Base-by-base conservation (phyloP, 2,888 invertebrate genomes). In the Aplocera efformata region DNA sequence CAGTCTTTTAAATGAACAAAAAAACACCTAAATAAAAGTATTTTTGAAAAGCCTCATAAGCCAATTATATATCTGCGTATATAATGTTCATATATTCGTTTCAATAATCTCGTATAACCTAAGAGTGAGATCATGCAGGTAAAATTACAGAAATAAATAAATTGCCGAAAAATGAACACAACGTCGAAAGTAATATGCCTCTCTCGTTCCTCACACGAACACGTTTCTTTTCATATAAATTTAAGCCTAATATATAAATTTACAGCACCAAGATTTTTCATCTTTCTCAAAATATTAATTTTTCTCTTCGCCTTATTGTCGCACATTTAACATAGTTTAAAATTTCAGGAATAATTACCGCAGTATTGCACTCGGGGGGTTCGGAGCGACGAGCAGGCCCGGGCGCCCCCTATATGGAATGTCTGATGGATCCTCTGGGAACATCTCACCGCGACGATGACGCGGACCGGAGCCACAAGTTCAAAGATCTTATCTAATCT, bases 161-260 rank as follows among this genome's bases (percentile, higher is more conserved):
- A 78, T 81, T 79, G 82, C 83, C 80, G 76, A 79, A 83, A 72
- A 78, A 83, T 86, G 88, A 88, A 88, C 88, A 88, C 88, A 88
- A 84, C 59, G 58, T 75, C 78, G 63, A 77, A 85, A 84, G 76
- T 65, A 81, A 83, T 83, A 85, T 80, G 88, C 85, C 88, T 86
- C 86, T 80, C 81, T 76, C 72, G 82, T 83, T 83, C 77, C 85
- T 79, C 83, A 84, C 68, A 78, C 82, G 83, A 86, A 86, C 84
- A 84, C 75, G 67, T 72, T 79, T 81, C 73, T 60, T 70, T 73
- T 79, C 76, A 78, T 70, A 80, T 82, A 75, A 79, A 82, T 85
- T 88, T 86, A 88, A 86, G 85, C 86, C 86, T 86, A 88, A 86
- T 88, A 86, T 86, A 88, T 86, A 79, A 86, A 83, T 88, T 88